Evolutionary conservation across 2,888 invertebrate species (phyloP).

Genomic region (Patella ulyssiponensis): DNA sequence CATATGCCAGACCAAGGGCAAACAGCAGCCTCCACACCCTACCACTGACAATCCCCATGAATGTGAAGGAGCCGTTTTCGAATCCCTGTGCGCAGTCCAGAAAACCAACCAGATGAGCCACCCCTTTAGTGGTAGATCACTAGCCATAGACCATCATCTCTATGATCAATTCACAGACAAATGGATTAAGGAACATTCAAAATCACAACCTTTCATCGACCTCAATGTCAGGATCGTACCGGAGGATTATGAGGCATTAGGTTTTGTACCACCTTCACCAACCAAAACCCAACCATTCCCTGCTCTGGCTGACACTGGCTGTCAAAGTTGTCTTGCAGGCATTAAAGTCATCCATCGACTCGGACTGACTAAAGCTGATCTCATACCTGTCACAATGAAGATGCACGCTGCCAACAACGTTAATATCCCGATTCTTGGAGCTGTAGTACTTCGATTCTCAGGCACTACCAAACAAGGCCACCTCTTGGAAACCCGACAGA

Average conservation of each 20-base stretch:
- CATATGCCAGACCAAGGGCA: constrained; percentile 37
- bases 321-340: constrained; percentile 49
- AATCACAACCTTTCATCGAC: constrained; percentile 41
- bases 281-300: constrained; percentile 21
- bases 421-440: constrained; percentile 52
- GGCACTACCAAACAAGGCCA: constrained; percentile 23
- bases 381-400: constrained; percentile 52
- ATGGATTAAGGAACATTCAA: constrained; percentile 34
- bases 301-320: constrained; percentile 48
- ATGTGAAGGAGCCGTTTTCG: constrained; percentile 13
- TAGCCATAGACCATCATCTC: constrained; percentile 44
- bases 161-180: constrained; percentile 38
- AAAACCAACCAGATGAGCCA: not conserved
- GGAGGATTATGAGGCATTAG: constrained; percentile 37
- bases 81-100: constrained; percentile 9
- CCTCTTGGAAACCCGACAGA: constrained; percentile 44
- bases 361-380: constrained; percentile 40
- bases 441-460: constrained; percentile 42
- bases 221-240: constrained; percentile 21
- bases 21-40: constrained; percentile 14
- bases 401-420: constrained; percentile 52
- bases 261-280: constrained; percentile 25
- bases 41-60: not conserved
- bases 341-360: constrained; percentile 41
- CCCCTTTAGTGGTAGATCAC: not conserved